These are phyloP conservation scores for Cyrtonyx montezumae DNA, from an alignment of 2,113 vertebrate genomes.

Conservation along the genomic window DNA sequence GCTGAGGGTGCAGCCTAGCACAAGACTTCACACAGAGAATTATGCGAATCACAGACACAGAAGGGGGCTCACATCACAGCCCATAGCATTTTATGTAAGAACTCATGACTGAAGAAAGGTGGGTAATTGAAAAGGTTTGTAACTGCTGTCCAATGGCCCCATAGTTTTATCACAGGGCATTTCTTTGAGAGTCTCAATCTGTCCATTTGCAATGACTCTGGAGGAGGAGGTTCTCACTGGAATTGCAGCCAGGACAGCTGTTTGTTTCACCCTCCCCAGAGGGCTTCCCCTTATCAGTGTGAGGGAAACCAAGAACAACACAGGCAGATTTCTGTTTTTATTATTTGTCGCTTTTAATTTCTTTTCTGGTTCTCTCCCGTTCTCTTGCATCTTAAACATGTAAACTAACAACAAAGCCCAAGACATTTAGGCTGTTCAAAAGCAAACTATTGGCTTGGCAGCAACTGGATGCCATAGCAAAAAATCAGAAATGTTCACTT, in stretches of 20 bases:
- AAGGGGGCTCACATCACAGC: background rate
- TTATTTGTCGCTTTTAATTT: constrained; percentile 23
- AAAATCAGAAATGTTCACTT: background rate
- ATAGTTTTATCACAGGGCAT: background rate
- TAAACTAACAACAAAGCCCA: background rate
- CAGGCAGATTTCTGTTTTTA: background rate
- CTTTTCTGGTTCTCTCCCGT: background rate
- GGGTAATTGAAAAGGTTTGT: background rate
- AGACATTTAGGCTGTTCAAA: background rate
- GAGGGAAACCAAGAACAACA: background rate
- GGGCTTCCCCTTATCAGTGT: background rate
- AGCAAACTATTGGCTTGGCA: background rate
- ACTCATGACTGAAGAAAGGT: background rate
- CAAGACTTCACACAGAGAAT: background rate
- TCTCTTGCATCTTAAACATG: background rate
- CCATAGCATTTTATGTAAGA: background rate
- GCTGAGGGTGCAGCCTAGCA: background rate
- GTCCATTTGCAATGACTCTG: background rate
- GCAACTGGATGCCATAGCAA: background rate
- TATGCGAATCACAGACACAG: background rate
- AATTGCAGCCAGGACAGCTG: background rate
- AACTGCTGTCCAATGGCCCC: constrained; percentile 7
- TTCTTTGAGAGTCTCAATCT: background rate
- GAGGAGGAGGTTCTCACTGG: background rate
- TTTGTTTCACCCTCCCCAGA: constrained; percentile 10